These are phyloP conservation scores for Psittacula derbiana DNA, from an alignment of 2,797 vertebrate genomes.

Conservation along the genomic window DNA sequence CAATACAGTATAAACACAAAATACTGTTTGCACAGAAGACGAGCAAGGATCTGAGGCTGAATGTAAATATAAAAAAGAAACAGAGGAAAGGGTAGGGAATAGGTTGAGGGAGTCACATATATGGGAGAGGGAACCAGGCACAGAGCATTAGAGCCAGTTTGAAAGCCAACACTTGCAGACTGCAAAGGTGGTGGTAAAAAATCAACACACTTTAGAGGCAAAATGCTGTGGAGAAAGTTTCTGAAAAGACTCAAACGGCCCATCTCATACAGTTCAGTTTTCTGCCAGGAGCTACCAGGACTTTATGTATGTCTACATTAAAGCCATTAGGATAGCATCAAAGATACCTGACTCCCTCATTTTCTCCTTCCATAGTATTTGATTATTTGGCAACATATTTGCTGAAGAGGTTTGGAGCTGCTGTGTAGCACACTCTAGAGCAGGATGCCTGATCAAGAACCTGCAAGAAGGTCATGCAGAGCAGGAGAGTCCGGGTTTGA, in stretches of 20 bases:
- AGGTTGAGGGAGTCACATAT: not conserved
- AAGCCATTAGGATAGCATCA: not conserved
- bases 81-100: not conserved
- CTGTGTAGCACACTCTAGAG: rapidly evolving
- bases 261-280: not conserved
- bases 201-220: not conserved
- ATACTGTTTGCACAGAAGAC: not conserved
- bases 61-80: not conserved
- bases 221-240: not conserved
- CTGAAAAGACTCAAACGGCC: not conserved
- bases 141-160: not conserved
- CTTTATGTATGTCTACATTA: not conserved
- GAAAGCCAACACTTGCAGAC: not conserved
- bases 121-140: not conserved
- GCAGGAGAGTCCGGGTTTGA: not conserved
- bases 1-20: not conserved
- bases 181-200: not conserved
- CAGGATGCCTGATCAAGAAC: not conserved
- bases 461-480: not conserved
- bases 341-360: not conserved
- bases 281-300: not conserved
- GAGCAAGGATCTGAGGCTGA: not conserved
- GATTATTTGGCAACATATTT: not conserved
- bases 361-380: not conserved
- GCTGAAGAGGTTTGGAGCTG: not conserved